These are phyloP conservation scores for Numenius arquata DNA, from an alignment of 2,113 vertebrate genomes.

Conservation along the genomic window DNA sequence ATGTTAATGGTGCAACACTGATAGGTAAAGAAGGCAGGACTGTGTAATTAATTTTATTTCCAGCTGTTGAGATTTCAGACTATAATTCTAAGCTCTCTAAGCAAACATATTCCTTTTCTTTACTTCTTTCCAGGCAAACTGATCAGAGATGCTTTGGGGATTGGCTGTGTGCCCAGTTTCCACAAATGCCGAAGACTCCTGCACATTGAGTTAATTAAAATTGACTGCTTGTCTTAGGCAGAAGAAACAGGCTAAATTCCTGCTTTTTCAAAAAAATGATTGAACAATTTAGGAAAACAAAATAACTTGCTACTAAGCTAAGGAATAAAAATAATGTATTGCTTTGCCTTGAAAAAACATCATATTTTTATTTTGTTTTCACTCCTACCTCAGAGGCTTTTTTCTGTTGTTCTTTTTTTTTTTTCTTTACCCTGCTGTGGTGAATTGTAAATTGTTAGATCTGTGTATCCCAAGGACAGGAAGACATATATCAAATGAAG, in stretches of 20 bases:
- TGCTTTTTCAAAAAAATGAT: slow-evolving; percentile 59
- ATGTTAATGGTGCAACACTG: neutral
- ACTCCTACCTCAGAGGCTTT: neutral
- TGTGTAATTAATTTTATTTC: slow-evolving; percentile 60
- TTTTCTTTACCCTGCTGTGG: neutral
- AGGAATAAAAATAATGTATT: slow-evolving; percentile 60
- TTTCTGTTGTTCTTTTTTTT: neutral
- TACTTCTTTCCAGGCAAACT: slow-evolving; percentile 70
- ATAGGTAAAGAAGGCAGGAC: neutral
- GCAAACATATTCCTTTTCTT: slow-evolving; percentile 60
- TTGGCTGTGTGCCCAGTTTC: slow-evolving; percentile 74
- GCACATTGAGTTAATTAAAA: slow-evolving; percentile 80
- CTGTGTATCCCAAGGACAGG: neutral
- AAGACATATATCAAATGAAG: neutral
- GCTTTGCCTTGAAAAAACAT: neutral
- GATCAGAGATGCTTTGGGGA: slow-evolving; percentile 67
- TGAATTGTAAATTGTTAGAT: slow-evolving; percentile 40
- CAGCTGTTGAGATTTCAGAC: slow-evolving; percentile 39
- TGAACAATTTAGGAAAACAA: slow-evolving; percentile 65
- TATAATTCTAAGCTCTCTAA: slow-evolving; percentile 39
- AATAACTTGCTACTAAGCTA: slow-evolving; percentile 46
- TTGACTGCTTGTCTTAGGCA: slow-evolving; percentile 77
- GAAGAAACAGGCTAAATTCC: slow-evolving; percentile 66
- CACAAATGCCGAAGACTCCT: slow-evolving; percentile 69
- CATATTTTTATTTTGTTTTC: slow-evolving; percentile 48